Evolutionary conservation across 2,113 vertebrate genomes (phyloP).

Genomic region (Aptenodytes patagonicus): DNA sequence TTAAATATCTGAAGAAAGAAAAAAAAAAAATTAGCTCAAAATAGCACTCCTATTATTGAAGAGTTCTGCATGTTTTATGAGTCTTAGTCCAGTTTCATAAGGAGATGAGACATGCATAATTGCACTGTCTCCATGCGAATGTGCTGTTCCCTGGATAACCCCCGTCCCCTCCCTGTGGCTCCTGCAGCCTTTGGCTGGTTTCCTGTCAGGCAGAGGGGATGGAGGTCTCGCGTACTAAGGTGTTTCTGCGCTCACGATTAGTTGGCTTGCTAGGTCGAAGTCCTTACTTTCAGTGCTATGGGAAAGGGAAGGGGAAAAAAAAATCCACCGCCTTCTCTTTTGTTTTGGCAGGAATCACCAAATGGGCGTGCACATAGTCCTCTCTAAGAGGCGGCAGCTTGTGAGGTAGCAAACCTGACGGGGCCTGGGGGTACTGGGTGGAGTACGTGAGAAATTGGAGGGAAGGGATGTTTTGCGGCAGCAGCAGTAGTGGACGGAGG

Average conservation of each 20-base stretch:
- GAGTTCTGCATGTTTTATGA: conserved; percentile 26
- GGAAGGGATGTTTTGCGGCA: not conserved
- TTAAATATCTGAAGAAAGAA: not conserved
- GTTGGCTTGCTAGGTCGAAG: not conserved
- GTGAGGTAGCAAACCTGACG: accelerated
- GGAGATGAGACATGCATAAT: not conserved
- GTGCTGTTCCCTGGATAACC: not conserved
- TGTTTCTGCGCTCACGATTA: not conserved
- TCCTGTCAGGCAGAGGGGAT: not conserved
- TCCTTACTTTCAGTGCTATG: accelerated
- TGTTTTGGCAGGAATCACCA: not conserved
- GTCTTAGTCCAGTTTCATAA: not conserved
- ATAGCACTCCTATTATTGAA: not conserved
- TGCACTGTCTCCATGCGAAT: not conserved
- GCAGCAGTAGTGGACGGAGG: not conserved
- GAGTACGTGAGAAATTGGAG: accelerated
- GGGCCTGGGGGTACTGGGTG: not conserved
- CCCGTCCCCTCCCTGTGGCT: not conserved
- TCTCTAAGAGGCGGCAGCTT: not conserved
- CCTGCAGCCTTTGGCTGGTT: not conserved
- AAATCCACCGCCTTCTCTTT: not conserved
- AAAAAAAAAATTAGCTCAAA: not conserved
- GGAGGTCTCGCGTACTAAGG: accelerated
- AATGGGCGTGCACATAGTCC: accelerated
- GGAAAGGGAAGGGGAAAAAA: not conserved